These are phyloP conservation scores for Tetramorium simillimum DNA, from an alignment of 1,140 invertebrate species.

Conservation along the genomic window DNA sequence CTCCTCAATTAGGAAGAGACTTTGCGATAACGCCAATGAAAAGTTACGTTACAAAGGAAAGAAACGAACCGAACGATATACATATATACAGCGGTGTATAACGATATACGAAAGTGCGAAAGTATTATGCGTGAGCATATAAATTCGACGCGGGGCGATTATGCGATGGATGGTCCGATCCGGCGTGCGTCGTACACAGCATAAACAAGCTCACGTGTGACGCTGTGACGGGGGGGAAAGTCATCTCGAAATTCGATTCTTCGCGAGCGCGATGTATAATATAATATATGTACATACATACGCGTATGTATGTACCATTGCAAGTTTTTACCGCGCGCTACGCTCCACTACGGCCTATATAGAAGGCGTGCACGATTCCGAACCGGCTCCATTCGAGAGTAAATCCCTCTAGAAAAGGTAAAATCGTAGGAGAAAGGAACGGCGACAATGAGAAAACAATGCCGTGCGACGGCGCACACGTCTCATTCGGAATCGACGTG, in stretches of 20 bases:
- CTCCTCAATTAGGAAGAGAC: background rate
- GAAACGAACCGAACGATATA: background rate
- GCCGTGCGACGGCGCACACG: background rate
- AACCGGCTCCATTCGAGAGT: background rate
- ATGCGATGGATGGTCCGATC: constrained; percentile 3
- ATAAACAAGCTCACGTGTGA: background rate
- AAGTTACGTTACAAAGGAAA: background rate
- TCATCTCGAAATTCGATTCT: background rate
- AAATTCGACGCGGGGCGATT: background rate
- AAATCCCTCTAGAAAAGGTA: background rate
- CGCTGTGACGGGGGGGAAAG: background rate
- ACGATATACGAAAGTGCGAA: background rate
- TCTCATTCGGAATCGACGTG: background rate
- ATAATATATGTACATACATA: background rate
- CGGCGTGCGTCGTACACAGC: background rate
- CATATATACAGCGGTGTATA: background rate
- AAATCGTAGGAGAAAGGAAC: constrained; percentile 86
- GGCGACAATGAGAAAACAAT: background rate
- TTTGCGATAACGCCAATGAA: background rate
- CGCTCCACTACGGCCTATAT: background rate
- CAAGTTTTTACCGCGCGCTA: background rate
- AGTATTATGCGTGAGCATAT: background rate
- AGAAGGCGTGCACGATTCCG: background rate
- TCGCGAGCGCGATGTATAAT: background rate
- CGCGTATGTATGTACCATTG: no score